phyloP scores from a whole-genome alignment of 2,113 vertebrate species.

The Caracal caracal region DNA sequence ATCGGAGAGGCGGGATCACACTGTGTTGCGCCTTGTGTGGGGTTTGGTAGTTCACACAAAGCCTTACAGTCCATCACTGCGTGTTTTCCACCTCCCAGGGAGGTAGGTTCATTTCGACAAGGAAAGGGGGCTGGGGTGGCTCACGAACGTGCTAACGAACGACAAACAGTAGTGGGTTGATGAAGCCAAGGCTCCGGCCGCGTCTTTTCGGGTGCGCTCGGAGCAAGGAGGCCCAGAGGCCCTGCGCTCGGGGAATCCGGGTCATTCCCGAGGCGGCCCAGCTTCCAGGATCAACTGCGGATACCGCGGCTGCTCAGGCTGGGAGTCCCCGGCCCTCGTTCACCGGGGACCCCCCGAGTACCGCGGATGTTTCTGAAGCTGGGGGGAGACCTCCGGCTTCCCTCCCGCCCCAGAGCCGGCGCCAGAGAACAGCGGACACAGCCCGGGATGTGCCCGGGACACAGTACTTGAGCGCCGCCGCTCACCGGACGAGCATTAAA shows the following conservation, averaged over 20 bases:
- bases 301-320: too few relatives aligned
- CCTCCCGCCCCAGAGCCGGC: not conserved
- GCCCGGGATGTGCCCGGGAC: not conserved
- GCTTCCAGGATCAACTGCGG: not conserved
- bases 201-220: accelerated
- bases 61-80: not conserved
- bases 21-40: accelerated
- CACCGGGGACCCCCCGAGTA: accelerated
- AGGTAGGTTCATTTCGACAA: not conserved
- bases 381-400: not conserved
- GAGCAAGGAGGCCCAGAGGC: not conserved
- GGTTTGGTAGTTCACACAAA: not conserved
- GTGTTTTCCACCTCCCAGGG: not conserved
- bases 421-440: not conserved
- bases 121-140: not conserved
- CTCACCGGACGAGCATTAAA: accelerated
- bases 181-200: not conserved
- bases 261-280: not conserved
- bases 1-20: accelerated
- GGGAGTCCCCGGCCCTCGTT: not conserved
- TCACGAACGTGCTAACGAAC: not conserved
- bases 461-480: accelerated
- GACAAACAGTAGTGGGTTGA: too few relatives aligned
- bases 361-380: not conserved
- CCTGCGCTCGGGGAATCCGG: not conserved